Evolutionary conservation across 2,113 vertebrate species (phyloP), one percentile per base, ranked within the genome.

Genomic region (Nannospalax galili): DNA sequence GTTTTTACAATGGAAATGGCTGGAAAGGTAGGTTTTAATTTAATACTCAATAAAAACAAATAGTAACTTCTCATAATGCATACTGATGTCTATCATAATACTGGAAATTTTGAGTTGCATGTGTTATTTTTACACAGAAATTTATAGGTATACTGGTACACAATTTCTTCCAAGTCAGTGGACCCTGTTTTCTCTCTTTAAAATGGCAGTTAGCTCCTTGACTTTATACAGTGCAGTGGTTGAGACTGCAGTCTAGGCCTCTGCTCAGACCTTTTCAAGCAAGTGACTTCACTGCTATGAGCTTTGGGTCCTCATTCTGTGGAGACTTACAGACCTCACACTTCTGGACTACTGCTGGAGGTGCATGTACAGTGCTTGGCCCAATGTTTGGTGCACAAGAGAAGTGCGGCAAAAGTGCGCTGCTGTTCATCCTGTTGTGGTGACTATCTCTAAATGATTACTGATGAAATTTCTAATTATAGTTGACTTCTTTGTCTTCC

Each of bases 1-100:
- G 6, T 99, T 99, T 98, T 98, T 99, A 95, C 99, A 99, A 97
- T 99, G 99, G 99, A 99, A 99, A 98, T 99, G 99, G 99, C 98
- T 99, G 96, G 99, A 99, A 98, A 99, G 99, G 99, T 99, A 98
- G 95, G 98, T 97, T 84, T 74, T 92, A 96, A 81, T 96, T 93
- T 62, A 91, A 86, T 89, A 77, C 62, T 74, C n/a, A 64, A 3
- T 84, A 40, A 45, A 75, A 95, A 58, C 26, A 69, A 78, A 37
- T 81, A 37, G 3, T 70, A 35, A 65, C 45, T 84, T 89, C n/a
- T 88, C 40, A 42, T 26, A 45, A 10, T 42, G 11, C 15, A 14
- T 52, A 67, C 30, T 58, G 30, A 62, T 58, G 12, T 12, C 45
- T 92, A 32, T 91, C 75, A 93, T 11, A 91, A 48, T 42, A 0